These are phyloP conservation scores for Cyphomyrus discorhynchus DNA, from an alignment of 2,113 vertebrate species.

Conservation along the genomic window DNA sequence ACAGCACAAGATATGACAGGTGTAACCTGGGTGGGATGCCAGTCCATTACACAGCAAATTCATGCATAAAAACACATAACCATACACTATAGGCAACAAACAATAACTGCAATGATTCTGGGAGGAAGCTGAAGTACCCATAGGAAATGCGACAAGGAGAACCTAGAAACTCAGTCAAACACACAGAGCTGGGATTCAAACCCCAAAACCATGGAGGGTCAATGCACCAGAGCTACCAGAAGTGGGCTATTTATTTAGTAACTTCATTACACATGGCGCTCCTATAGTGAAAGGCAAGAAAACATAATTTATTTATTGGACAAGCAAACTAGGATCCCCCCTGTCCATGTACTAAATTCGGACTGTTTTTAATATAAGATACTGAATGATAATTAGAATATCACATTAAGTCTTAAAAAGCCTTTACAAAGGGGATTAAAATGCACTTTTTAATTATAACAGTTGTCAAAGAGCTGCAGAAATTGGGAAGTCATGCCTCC, in stretches of 20 bases:
- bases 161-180: neutral
- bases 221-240: neutral
- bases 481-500: neutral
- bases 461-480: neutral
- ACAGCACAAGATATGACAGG: neutral
- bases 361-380: neutral
- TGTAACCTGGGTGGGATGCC: neutral
- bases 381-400: neutral
- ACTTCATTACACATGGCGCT: neutral
- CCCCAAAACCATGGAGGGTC: neutral
- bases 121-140: neutral
- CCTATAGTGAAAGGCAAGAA: neutral
- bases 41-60: neutral
- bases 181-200: neutral
- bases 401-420: neutral
- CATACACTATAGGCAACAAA: neutral
- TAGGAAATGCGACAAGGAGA: neutral
- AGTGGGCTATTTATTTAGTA: neutral
- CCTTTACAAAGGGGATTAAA: neutral
- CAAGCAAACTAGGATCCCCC: neutral
- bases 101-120: neutral
- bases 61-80: neutral
- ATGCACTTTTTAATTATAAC: neutral
- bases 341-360: neutral
- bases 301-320: neutral